A percentile compares a stretch with the other conserved stretches of the same genome.
Evolutionary conservation across 2,113 vertebrate species (phyloP).

Genomic region (Tachycineta bicolor): DNA sequence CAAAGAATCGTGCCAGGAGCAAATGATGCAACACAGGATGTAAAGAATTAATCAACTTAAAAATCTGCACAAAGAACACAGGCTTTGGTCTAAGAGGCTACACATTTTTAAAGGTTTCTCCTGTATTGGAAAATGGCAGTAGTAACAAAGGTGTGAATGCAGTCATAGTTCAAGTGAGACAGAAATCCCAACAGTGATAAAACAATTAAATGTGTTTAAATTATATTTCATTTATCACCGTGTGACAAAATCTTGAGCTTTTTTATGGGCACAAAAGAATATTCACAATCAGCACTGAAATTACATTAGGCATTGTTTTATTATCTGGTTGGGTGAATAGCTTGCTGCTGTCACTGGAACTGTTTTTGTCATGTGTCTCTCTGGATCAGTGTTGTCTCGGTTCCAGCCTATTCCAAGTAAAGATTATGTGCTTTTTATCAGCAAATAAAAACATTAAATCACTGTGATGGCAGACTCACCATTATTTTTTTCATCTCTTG

Average conservation of each 20-base stretch:
- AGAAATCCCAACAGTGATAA: background rate
- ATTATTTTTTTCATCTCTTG: slow-evolving; percentile 65
- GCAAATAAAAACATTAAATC: background rate
- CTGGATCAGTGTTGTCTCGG: background rate
- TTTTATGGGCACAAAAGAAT: background rate
- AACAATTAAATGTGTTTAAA: background rate
- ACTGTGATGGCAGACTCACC: slow-evolving; percentile 14
- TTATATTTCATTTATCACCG: background rate
- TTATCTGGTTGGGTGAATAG: background rate
- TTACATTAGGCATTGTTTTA: background rate
- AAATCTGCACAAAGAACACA: background rate
- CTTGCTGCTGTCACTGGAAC: background rate
- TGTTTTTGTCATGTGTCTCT: background rate
- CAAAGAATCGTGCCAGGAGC: background rate
- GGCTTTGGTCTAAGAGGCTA: background rate
- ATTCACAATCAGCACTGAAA: background rate
- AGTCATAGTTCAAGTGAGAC: background rate
- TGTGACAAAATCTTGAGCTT: background rate
- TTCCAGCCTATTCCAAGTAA: background rate
- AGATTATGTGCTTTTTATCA: background rate
- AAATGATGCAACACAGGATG: background rate
- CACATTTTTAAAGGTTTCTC: background rate
- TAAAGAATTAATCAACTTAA: background rate
- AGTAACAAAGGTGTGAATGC: background rate
- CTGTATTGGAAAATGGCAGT: background rate